A percentile compares a stretch with the other conserved stretches of the same genome.
Conservation (phyloP, 1,140 invertebrate species). For the Neodiprion lecontei region DNA sequence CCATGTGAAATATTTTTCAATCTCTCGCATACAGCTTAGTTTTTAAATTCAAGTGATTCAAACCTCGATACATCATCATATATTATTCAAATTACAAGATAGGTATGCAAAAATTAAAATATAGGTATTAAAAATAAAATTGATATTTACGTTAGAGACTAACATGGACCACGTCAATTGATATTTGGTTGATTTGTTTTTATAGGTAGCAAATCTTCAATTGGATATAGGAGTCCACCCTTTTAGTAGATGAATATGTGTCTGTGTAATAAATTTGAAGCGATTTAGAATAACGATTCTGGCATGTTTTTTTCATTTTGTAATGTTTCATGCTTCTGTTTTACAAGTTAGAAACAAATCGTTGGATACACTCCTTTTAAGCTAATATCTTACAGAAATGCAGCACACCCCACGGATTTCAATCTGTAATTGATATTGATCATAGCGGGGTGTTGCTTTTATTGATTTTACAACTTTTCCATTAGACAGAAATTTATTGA, state of each 20-base stretch:
- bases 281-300: neutral
- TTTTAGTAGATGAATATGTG: neutral
- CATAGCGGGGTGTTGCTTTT: too few species aligned
- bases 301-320: neutral
- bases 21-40: neutral
- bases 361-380: neutral
- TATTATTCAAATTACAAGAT: neutral
- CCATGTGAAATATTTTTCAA: neutral
- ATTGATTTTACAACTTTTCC: neutral
- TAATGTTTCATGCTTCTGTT: neutral
- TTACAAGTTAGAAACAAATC: neutral
- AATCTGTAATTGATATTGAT: neutral
- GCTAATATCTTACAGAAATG: conserved; percentile 7
- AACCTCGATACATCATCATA: neutral
- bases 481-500: neutral
- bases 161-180: conserved; percentile 22
- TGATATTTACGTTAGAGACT: conserved; percentile 24
- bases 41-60: neutral
- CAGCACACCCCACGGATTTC: neutral
- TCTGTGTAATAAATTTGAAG: neutral
- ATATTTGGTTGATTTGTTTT: conserved; percentile 25
- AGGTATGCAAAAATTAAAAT: conserved; percentile 45
- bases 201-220: neutral
- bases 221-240: neutral
- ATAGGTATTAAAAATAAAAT: conserved; percentile 55